phyloP scores from a whole-genome alignment of 1,140 invertebrate genomes.

The Tenebrio molitor region DNA sequence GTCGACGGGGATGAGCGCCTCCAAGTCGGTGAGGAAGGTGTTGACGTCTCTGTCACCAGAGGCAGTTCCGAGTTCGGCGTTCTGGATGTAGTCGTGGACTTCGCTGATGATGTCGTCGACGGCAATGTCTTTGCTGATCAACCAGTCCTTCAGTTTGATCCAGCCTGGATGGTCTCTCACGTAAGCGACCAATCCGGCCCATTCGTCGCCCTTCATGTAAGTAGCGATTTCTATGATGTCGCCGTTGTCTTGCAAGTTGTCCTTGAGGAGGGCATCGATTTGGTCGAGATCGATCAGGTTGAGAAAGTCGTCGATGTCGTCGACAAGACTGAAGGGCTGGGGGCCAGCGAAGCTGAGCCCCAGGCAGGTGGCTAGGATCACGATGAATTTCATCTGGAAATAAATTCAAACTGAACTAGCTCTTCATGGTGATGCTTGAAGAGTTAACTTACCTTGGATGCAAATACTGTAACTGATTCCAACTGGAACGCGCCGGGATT shows the following conservation, averaged over 20 bases:
- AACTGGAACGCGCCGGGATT: too few species aligned
- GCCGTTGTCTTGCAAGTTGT: too few species aligned
- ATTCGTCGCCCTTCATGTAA: too few species aligned
- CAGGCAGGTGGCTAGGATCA: neutral
- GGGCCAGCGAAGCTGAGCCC: constrained; percentile 11
- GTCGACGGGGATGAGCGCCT: constrained; percentile 39
- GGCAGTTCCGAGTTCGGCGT: constrained; percentile 17
- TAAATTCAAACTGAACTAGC: too few species aligned
- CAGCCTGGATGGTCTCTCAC: neutral
- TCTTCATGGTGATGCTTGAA: too few species aligned
- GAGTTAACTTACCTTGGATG: too few species aligned
- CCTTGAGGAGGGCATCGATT: too few species aligned
- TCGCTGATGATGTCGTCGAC: constrained; percentile 40
- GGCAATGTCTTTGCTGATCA: constrained; percentile 45
- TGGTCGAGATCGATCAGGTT: too few species aligned
- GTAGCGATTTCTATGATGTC: too few species aligned
- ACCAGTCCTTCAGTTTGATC: constrained; percentile 26
- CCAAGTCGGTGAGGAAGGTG: constrained; percentile 49
- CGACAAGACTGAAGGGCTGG: too few species aligned
- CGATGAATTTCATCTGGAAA: constrained; percentile 11
- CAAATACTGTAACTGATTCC: too few species aligned
- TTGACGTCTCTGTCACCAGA: constrained; percentile 40
- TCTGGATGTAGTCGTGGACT: constrained; percentile 44
- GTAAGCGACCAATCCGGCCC: constrained; percentile 50
- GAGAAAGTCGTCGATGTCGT: too few species aligned